Evolutionary conservation across 2,797 vertebrate genomes (phyloP).

Genomic region (Aldrovandia affinis): DNA sequence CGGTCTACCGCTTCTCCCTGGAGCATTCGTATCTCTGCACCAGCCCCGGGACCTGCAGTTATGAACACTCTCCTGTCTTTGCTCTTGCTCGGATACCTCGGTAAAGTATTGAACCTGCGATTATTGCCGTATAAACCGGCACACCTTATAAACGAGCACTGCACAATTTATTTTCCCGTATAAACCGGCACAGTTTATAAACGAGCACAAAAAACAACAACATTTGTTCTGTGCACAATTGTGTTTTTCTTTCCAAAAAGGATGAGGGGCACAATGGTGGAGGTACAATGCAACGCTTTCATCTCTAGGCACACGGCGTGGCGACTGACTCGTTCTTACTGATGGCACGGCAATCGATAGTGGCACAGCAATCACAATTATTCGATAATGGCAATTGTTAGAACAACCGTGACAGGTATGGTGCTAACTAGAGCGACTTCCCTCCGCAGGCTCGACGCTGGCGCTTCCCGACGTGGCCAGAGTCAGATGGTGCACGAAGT

Average conservation of each 20-base stretch:
- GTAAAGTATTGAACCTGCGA: slow-evolving; percentile 56
- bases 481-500: slow-evolving; percentile 70
- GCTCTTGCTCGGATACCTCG: slow-evolving; percentile 64
- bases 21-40: slow-evolving; percentile 28
- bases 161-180: no score
- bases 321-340: no score
- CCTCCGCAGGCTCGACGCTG: slow-evolving; percentile 50
- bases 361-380: background rate
- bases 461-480: slow-evolving; percentile 32
- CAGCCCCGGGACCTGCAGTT: slow-evolving; percentile 34
- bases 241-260: no score
- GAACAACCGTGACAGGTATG: background rate
- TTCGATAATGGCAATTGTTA: background rate
- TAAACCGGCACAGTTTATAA: no score
- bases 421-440: background rate
- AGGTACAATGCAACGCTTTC: no score
- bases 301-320: no score
- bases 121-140: background rate
- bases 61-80: slow-evolving; percentile 66
- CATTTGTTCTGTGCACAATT: no score
- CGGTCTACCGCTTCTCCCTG: slow-evolving; percentile 48
- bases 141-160: background rate
- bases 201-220: no score
- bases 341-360: no score
- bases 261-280: background rate